Evolutionary conservation across 2,113 vertebrate species (phyloP), one percentile per base, ranked within the genome.

Genomic region (Colius striatus): DNA sequence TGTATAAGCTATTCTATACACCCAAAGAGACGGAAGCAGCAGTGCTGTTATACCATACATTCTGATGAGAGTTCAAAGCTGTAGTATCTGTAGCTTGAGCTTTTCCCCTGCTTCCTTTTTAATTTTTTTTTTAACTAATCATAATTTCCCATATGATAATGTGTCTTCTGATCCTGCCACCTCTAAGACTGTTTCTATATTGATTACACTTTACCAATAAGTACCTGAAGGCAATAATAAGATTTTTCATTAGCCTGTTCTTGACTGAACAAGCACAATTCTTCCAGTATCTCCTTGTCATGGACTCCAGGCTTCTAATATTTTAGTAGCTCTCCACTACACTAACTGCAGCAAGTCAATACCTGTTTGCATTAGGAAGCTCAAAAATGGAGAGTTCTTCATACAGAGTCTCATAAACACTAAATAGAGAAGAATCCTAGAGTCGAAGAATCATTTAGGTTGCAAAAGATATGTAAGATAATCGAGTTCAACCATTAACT

Each of bases 201-300:
- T 58, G 63, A 48, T 81, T 84, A 15, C 10, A 27, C 9, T 61
- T 83, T 54, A 48, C 5, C 23, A 65, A 6, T 20, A 85, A 53
- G 29, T 23, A 65, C 10, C 16, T 55, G 26, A 72, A 90, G 21
- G 19, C 9, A 73, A 9, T 20, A 83, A 10, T n/a, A 78, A 41
- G 22, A 43, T 32, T 53, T 66, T 6, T 10, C 16, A 48, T 43
- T 79, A 68, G 9, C 4, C n/a, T 53, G 45, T 51, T 87, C 51
- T 65, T 76, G n/a, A 21, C 16, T 66, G 80, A 74, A 41, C 12
- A 86, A 90, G 9, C 12, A 50, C 20, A 71, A 7, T 45, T 51
- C 5, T 6, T 75, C 7, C 45, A 72, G 17, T 13, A 7, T 71
- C 38, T 63, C 32, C 8, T 51, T 0, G 0, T 43, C 22, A 9